These are phyloP conservation scores for Himalopsyche tibetana DNA, from an alignment of 2,888 invertebrate genomes.

Conservation along the genomic window DNA sequence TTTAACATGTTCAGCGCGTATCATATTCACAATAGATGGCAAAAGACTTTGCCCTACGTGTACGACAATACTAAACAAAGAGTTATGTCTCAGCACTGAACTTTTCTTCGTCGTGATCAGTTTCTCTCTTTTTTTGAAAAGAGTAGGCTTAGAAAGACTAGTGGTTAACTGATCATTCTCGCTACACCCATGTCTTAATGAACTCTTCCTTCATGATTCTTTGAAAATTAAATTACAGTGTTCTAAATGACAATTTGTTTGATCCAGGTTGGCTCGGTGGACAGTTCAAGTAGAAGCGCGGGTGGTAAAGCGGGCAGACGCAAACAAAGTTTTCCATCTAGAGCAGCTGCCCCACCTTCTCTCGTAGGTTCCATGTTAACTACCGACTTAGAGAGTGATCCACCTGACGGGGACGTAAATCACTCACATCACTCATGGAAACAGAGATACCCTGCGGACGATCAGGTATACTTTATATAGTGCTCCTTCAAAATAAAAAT, in stretches of 20 bases:
- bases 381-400: constrained; percentile 38
- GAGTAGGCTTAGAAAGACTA: too few species aligned
- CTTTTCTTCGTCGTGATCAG: too few species aligned
- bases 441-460: constrained; percentile 57
- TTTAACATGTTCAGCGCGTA: too few species aligned
- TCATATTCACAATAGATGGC: too few species aligned
- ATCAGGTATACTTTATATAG: constrained; percentile 55
- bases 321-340: constrained; percentile 89
- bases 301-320: constrained; percentile 82
- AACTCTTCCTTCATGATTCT: too few species aligned
- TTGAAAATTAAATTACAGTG: too few species aligned
- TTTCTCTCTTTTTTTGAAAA: too few species aligned
- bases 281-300: constrained; percentile 69
- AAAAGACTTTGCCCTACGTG: too few species aligned
- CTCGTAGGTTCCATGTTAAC: constrained; percentile 63
- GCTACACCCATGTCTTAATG: too few species aligned
- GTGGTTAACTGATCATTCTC: too few species aligned
- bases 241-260: not conserved
- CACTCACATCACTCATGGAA: constrained; percentile 57
- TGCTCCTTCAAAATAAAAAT: not conserved
- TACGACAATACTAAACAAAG: too few species aligned
- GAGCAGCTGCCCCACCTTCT: constrained; percentile 78
- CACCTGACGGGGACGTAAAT: constrained; percentile 37
- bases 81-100: too few species aligned
- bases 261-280: constrained; percentile 62